phyloP scores from a whole-genome alignment of 2,113 vertebrate species.

The Caloenas nicobarica region DNA sequence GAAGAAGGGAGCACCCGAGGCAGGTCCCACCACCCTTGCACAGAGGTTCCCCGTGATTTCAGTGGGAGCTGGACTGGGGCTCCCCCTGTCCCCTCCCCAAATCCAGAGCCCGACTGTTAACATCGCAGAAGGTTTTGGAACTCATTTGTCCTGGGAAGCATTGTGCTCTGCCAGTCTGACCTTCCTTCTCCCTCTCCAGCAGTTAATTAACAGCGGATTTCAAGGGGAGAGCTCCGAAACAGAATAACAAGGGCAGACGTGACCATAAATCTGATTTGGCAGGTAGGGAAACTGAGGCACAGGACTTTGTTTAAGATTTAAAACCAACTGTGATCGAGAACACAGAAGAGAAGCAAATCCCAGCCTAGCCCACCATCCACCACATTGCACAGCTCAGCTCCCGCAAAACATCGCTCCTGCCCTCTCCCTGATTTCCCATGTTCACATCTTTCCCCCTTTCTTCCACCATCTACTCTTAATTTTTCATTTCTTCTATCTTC shows the following conservation, averaged over 20 bases:
- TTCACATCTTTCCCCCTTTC: background rate
- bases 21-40: background rate
- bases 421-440: accelerated
- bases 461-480: background rate
- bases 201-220: background rate
- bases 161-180: accelerated
- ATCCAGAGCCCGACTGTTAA: background rate
- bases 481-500: background rate
- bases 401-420: accelerated
- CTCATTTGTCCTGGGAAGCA: background rate
- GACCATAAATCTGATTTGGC: background rate
- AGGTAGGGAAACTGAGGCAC: background rate
- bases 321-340: background rate
- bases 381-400: background rate
- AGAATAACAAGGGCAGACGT: background rate
- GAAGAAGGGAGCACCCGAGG: background rate
- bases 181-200: background rate
- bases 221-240: background rate
- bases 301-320: background rate
- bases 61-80: background rate
- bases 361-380: accelerated
- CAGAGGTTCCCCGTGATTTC: background rate
- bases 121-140: background rate
- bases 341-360: background rate
- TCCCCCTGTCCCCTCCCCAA: background rate